Evolutionary conservation across 2,888 invertebrate genomes (phyloP).

Genomic region (Octonoba sinensis): DNA sequence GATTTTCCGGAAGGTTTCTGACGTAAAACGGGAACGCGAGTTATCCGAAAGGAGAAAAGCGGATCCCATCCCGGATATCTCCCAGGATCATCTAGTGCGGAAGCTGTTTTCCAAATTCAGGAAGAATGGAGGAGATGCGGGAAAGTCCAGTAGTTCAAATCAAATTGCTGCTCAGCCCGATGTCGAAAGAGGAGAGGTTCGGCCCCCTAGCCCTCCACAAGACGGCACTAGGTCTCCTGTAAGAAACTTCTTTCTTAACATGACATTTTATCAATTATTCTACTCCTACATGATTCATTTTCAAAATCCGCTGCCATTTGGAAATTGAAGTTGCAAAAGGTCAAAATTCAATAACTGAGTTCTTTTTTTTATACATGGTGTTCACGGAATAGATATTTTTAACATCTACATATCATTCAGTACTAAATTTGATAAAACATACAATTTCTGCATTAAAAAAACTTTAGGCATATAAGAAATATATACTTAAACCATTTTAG

Average conservation of each 20-base stretch:
- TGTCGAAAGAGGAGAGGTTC: constrained; percentile 61
- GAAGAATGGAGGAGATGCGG: constrained; percentile 68
- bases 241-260: constrained; percentile 9
- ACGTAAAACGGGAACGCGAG: constrained; percentile 97
- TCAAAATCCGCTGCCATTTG: too few species aligned
- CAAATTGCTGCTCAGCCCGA: constrained; percentile 60
- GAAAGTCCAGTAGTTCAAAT: constrained; percentile 45
- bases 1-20: constrained; percentile 90
- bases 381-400: too few species aligned
- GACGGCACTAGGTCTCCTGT: constrained; percentile 45
- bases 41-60: constrained; percentile 96
- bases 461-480: too few species aligned
- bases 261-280: neutral
- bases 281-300: neutral
- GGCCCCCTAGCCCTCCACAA: constrained; percentile 34
- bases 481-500: too few species aligned
- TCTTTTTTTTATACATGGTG: too few species aligned
- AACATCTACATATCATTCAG: too few species aligned
- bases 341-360: too few species aligned
- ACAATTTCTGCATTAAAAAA: too few species aligned
- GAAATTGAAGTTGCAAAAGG: too few species aligned
- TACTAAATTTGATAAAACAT: too few species aligned
- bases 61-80: constrained; percentile 95
- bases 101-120: constrained; percentile 98
- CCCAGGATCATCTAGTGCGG: constrained; percentile 96